A percentile compares a stretch with the other conserved stretches of the same genome.
phyloP scores from a whole-genome alignment of 2,888 invertebrate genomes.

The Auanema sp. region DNA sequence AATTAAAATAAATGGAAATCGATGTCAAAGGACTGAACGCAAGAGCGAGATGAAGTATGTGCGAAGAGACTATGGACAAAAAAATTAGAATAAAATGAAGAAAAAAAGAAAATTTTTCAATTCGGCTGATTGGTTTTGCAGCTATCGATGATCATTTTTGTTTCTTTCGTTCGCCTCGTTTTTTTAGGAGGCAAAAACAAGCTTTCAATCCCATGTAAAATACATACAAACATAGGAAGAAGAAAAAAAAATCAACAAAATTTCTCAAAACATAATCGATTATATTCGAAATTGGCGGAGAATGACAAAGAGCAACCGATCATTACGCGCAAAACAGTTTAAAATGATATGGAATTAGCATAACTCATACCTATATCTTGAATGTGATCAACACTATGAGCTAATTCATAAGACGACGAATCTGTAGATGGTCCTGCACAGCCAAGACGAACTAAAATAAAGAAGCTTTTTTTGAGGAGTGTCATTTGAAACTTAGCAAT shows the following conservation, averaged over 20 bases:
- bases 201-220: too few species aligned
- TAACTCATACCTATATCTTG: too few species aligned
- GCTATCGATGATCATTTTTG: too few species aligned
- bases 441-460: background rate
- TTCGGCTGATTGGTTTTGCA: too few species aligned
- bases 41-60: slow-evolving; percentile 16
- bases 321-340: too few species aligned
- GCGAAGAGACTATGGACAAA: slow-evolving; percentile 1
- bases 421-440: slow-evolving; percentile 1
- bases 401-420: background rate
- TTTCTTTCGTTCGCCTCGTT: too few species aligned
- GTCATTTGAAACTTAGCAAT: slow-evolving; percentile 5
- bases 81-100: slow-evolving; percentile 3
- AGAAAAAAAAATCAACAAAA: slow-evolving; percentile 12
- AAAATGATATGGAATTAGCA: too few species aligned
- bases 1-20: background rate
- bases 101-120: slow-evolving; percentile 3
- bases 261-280: background rate
- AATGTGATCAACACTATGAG: background rate
- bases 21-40: background rate
- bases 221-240: slow-evolving; percentile 4
- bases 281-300: slow-evolving; percentile 5
- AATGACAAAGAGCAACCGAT: background rate
- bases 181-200: too few species aligned
- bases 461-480: background rate